phyloP scores from a whole-genome alignment of 1,140 invertebrate genomes.

The Eufriesea mexicana region DNA sequence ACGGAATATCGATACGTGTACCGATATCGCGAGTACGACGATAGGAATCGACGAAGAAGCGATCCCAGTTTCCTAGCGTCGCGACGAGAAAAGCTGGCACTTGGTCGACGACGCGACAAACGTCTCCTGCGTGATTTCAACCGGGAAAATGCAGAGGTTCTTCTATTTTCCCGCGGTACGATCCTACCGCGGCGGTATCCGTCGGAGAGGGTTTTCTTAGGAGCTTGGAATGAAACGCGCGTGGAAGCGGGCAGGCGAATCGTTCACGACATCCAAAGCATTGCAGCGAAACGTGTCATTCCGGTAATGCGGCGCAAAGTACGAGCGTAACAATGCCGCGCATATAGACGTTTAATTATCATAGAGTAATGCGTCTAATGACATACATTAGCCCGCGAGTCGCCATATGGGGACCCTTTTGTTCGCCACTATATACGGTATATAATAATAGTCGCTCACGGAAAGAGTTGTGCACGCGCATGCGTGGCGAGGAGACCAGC shows the following conservation, averaged over 20 bases:
- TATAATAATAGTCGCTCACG: conserved; percentile 69
- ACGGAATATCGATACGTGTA: too few relatives aligned
- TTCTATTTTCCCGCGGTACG: conserved; percentile 31
- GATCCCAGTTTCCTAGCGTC: too few relatives aligned
- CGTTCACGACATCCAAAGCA: conserved; percentile 80
- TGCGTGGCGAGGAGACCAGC: conserved; percentile 44
- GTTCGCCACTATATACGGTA: conserved; percentile 66
- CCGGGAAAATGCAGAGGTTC: conserved; percentile 72
- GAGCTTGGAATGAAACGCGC: conserved; percentile 54
- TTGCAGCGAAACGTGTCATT: conserved; percentile 82
- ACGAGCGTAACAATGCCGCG: conserved; percentile 80
- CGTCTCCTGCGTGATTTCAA: not conserved
- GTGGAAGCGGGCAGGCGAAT: conserved; percentile 62
- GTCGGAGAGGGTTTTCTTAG: not conserved
- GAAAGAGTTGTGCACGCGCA: conserved; percentile 67
- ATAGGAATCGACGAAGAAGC: too few relatives aligned
- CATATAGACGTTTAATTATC: conserved; percentile 82
- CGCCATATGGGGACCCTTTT: conserved; percentile 79
- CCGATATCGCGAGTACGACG: too few relatives aligned
- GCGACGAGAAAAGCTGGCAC: too few relatives aligned
- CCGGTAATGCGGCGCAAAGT: conserved; percentile 77
- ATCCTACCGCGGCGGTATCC: conserved; percentile 11
- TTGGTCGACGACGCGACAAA: not conserved
- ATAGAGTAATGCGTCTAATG: conserved; percentile 82
- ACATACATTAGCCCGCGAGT: conserved; percentile 81